Evolutionary conservation across 2,797 vertebrate species (phyloP).

Genomic region (Brotula barbata): DNA sequence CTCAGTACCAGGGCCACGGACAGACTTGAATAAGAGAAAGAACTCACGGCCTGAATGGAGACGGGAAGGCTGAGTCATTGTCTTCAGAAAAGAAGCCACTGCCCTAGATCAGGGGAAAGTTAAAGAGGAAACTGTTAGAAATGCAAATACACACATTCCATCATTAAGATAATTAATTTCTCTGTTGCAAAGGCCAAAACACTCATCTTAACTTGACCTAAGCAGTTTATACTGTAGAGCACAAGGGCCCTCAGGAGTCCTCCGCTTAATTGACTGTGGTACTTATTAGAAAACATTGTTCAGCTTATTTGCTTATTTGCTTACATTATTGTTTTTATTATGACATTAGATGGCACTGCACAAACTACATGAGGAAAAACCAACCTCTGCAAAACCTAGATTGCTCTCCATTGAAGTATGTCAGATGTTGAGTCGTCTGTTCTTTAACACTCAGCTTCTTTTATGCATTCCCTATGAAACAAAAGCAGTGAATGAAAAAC

Average conservation of each 20-base stretch:
- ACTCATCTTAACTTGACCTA: background rate
- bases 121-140: background rate
- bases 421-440: slow-evolving; percentile 31
- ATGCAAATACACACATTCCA: background rate
- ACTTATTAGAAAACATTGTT: no score
- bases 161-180: background rate
- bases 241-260: no score
- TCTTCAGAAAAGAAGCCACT: slow-evolving; percentile 77
- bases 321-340: no score
- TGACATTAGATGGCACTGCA: background rate
- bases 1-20: no score
- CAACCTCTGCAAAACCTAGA: slow-evolving; percentile 70
- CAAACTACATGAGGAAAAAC: slow-evolving; percentile 18
- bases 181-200: background rate
- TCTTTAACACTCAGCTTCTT: slow-evolving; percentile 51
- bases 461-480: slow-evolving; percentile 59
- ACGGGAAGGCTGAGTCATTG: slow-evolving; percentile 65
- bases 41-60: slow-evolving; percentile 76
- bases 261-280: background rate
- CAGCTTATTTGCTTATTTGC: no score
- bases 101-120: slow-evolving; percentile 61
- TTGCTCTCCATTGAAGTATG: slow-evolving; percentile 70
- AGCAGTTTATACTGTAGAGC: no score
- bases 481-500: slow-evolving; percentile 1
- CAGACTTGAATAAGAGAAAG: background rate